These are phyloP conservation scores for Doris montereyensis DNA, from an alignment of 2,888 invertebrate species.

Conservation along the genomic window DNA sequence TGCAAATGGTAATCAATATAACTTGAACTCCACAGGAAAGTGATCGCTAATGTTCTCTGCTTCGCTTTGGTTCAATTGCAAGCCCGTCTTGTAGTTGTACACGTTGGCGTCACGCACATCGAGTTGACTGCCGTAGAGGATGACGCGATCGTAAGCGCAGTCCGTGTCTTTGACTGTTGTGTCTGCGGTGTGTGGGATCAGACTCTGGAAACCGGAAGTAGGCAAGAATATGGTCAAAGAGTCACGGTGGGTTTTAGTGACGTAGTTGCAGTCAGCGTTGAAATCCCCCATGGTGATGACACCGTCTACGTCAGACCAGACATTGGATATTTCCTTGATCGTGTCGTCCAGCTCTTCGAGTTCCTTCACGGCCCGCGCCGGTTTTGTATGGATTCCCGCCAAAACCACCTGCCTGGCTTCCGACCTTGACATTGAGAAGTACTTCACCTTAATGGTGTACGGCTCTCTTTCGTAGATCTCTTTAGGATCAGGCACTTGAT, in stretches of 20 bases:
- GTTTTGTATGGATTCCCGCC: background rate
- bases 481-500: background rate
- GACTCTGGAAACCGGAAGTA: conserved; percentile 2
- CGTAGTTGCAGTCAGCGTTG: background rate
- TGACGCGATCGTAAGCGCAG: conserved; percentile 36
- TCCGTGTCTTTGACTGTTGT: background rate
- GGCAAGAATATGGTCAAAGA: background rate
- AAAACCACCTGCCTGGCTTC: background rate
- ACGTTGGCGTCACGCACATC: conserved; percentile 4
- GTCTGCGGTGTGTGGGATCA: conserved; percentile 25
- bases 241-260: background rate
- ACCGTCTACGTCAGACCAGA: background rate
- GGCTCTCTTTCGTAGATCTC: background rate
- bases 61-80: background rate
- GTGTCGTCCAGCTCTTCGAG: background rate
- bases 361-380: background rate
- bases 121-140: background rate
- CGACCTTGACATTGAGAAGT: background rate
- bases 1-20: no score
- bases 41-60: conserved; percentile 27
- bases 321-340: background rate
- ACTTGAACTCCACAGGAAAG: conserved; percentile 31
- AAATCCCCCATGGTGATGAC: background rate
- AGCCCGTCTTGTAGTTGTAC: conserved; percentile 12
- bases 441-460: background rate